Percentiles rank a stretch among this genome's conserved stretches.
Evolutionary conservation across 2,797 vertebrate species (phyloP).

Genomic region (Chrysolophus pictus): DNA sequence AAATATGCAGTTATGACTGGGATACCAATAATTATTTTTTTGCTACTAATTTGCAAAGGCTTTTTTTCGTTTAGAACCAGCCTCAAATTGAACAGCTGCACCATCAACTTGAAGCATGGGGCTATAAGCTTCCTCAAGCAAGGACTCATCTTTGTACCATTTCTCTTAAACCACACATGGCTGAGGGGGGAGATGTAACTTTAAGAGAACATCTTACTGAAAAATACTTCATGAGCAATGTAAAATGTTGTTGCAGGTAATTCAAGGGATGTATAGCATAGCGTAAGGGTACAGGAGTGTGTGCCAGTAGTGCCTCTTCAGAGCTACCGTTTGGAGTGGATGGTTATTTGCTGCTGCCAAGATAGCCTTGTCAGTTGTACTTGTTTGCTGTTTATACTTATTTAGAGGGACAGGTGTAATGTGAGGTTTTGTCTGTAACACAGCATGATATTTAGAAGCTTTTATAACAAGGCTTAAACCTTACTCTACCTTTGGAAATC

Average conservation of each 20-base stretch:
- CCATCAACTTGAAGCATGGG: neutral
- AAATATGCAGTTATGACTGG: slow-evolving; percentile 40
- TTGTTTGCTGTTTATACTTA: neutral
- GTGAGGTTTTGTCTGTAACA: neutral
- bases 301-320: neutral
- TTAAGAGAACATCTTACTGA: slow-evolving; percentile 4
- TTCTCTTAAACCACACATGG: slow-evolving; percentile 22
- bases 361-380: neutral
- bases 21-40: neutral
- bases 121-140: slow-evolving; percentile 13
- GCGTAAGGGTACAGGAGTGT: neutral
- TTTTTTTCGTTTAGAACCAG: slow-evolving; percentile 26
- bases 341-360: slow-evolving; percentile 17
- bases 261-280: neutral
- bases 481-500: neutral
- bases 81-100: slow-evolving; percentile 6
- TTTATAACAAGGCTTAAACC: neutral
- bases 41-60: slow-evolving; percentile 2
- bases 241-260: slow-evolving; percentile 12
- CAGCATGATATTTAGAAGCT: neutral
- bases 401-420: neutral
- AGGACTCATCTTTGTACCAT: neutral
- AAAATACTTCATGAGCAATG: slow-evolving; percentile 32
- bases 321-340: neutral
- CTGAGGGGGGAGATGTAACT: neutral